Evolutionary conservation across 2,888 invertebrate genomes (phyloP), one percentile per base, ranked within the genome.

Genomic region (Lasioglossum morio): DNA sequence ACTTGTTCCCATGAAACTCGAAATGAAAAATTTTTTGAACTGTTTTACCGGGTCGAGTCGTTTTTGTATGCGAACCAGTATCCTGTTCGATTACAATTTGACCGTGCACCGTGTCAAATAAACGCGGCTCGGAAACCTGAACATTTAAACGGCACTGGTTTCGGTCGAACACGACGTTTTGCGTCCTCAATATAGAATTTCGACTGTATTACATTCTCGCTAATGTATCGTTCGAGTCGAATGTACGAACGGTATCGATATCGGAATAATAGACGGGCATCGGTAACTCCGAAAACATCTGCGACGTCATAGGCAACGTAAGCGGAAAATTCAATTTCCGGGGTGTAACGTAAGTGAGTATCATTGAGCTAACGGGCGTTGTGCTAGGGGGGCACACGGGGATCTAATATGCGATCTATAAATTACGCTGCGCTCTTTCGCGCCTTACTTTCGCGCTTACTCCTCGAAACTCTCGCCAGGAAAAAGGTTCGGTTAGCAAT

Each of bases 321-420:
- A 40, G 78, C 70, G 78, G 48, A 74, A 77, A 60, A 80, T 84
- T 84, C 77, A 74, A 84, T 77, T 77, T 77, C 60, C 79, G n/a
- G 46, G 4, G 4, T 37, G 40, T 23, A 34, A 8, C 60, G 30
- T 53, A 34, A 63, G 19, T n/a, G 73, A 84, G 48, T 73, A 43
- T 73, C 57, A 16, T 34, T n/a, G 34, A 79, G 53, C 30, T 34
- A 79, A 53, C 75, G 27, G 53, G 57, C 19, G 16, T 16, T 48
- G 37, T n/a, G 48, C 60, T 63, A 14, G n/a, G 1, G 53, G 74
- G 77, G 60, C 57, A 37, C 30, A 48, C 16, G 37, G 37, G 23
- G 27, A 81, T 60, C 34, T 77, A 74, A 81, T 74, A 43, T 63
- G 60, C 30, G 53, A 75, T 72, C 77, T 66, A 70, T 81, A 70